Evolutionary conservation across 2,797 vertebrate genomes (phyloP).

Genomic region (Gorsachius magnificus): DNA sequence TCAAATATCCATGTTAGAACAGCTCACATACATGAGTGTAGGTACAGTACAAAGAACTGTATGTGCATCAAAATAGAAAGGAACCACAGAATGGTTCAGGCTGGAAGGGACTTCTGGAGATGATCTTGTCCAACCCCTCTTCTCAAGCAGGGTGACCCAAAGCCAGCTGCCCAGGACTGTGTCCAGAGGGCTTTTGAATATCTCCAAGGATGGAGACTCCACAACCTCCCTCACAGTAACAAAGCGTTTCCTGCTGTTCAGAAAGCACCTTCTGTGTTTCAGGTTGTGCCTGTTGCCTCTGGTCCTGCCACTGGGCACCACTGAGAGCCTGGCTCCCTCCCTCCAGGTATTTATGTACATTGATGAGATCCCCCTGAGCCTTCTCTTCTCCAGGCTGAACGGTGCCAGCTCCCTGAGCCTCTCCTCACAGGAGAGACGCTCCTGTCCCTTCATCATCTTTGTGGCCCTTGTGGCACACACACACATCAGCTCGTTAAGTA

Average conservation of each 20-base stretch:
- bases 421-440: not conserved
- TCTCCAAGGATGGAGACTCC: not conserved
- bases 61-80: not conserved
- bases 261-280: not conserved
- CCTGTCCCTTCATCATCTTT: not conserved
- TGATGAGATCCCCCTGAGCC: not conserved
- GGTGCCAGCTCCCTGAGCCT: not conserved
- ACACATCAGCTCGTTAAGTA: not conserved
- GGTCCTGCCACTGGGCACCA: not conserved
- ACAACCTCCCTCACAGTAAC: not conserved
- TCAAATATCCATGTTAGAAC: not conserved
- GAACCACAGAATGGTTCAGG: not conserved
- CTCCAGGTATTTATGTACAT: not conserved
- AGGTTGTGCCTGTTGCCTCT: not conserved
- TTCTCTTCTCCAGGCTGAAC: not conserved
- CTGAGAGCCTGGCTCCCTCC: not conserved
- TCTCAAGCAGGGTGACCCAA: not conserved
- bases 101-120: not conserved
- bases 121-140: not conserved
- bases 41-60: not conserved
- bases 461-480: not conserved
- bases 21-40: not conserved
- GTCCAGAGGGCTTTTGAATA: not conserved
- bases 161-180: not conserved
- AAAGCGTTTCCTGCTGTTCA: not conserved